phyloP scores from a whole-genome alignment of 1,140 invertebrate genomes.

The Hypothenemus hampei region DNA sequence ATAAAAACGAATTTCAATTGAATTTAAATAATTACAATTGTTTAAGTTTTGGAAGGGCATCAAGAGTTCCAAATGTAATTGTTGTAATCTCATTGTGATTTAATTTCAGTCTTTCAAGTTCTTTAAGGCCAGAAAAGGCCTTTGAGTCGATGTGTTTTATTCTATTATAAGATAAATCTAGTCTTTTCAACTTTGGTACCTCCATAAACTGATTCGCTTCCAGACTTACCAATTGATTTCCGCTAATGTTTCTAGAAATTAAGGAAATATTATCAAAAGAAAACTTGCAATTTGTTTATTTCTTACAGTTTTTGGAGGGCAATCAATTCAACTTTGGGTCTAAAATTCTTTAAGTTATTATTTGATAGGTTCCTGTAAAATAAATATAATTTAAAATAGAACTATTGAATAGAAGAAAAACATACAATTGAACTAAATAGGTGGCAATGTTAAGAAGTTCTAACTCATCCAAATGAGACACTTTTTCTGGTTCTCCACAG shows the following conservation, averaged over 20 bases:
- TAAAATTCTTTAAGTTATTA: conserved; percentile 40
- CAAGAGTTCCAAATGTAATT: conserved; percentile 62
- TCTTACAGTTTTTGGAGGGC: conserved; percentile 45
- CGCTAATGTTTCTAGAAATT: conserved; percentile 62
- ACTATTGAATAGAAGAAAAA: conserved; percentile 7
- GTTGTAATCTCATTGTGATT: conserved; percentile 64
- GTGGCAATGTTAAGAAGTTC: conserved; percentile 46
- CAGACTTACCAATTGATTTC: conserved; percentile 71
- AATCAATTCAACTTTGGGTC: conserved; percentile 41
- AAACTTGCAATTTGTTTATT: neutral
- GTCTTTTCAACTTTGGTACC: conserved; percentile 59
- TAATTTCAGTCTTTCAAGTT: conserved; percentile 61
- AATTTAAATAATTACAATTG: conserved; percentile 65
- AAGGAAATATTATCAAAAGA: conserved; percentile 2
- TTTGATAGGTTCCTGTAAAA: conserved; percentile 43
- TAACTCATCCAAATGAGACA: conserved; percentile 45
- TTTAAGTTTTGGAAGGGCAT: conserved; percentile 58
- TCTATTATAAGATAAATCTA: conserved; percentile 64
- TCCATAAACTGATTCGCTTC: conserved; percentile 68
- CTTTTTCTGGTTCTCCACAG: conserved; percentile 45
- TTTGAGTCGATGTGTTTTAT: conserved; percentile 58
- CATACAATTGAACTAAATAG: conserved; percentile 48
- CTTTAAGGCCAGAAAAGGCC: conserved; percentile 57
- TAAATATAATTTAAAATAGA: conserved; percentile 1
- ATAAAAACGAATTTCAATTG: conserved; percentile 2